Base-by-base conservation (phyloP, 2,888 invertebrate genomes). In the Eutolmus rufibarbis region DNA sequence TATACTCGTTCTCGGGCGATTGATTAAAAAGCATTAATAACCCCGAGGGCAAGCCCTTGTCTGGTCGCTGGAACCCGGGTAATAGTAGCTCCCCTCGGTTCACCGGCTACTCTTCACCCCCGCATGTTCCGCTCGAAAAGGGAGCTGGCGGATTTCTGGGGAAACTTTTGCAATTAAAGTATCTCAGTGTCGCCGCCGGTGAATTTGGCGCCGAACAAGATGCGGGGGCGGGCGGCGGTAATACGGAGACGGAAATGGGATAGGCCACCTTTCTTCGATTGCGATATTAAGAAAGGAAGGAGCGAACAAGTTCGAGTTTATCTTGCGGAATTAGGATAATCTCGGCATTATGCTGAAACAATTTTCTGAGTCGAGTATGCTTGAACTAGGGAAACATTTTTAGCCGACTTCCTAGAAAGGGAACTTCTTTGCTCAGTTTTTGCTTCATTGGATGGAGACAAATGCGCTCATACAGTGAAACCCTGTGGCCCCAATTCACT, bases 1-100 rank as follows among this genome's bases (percentile, higher is more conserved):
- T 46, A 28, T 66, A 66, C 86, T 86, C 88, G 87, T 87, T 86
- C 88, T 84, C 88, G 86, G 88, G 86, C 89, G 88, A 89, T 89
- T 89, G 89, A 89, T 89, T 89, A 89, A 89, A 89, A 88, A 88
- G 86, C 87, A 89, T 89, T 89, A 89, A 89, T 89, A 89, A 88
- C 88, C 88, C 88, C 85, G 88, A 46, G 86, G 88, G 87, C 88
- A 88, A 86, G 88, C 88, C 87, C 84, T 31, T 87, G 87, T 88
- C 86, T 86, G 87, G 76, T 74, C 74, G 78, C 74, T 51, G 66
- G 28, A 31, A 40, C 34, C 43, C 66, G 23, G 28, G 12, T 28
- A 76, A 37, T 9, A 76, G n/a, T 76, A 34, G 34, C 37, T 34
- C 19, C 16, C 19, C 31, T 74, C n/a, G n/a, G 34, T 34, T 19